phyloP scores from a whole-genome alignment of 2,888 invertebrate species.

The Steinernema hermaphroditum region DNA sequence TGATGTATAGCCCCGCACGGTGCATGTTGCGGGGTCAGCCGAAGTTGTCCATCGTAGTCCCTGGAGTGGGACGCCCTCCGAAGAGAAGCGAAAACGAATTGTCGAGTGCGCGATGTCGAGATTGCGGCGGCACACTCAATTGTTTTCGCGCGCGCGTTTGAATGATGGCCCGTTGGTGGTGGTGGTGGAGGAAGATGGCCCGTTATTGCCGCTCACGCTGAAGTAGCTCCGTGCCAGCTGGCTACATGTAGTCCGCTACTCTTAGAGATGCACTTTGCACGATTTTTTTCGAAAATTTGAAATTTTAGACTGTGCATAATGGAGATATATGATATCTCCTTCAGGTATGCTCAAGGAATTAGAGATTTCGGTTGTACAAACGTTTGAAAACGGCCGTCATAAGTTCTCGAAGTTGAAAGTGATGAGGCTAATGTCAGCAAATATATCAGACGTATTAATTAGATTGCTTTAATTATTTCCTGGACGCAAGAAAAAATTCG shows the following conservation, averaged over 20 bases:
- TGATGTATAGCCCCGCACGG: not conserved
- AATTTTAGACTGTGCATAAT: not conserved
- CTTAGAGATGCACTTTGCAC: not conserved
- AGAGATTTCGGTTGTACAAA: not conserved
- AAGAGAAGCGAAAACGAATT: not conserved
- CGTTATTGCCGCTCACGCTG: not conserved
- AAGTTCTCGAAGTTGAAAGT: not conserved
- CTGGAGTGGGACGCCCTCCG: conserved; percentile 9
- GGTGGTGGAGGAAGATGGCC: not conserved
- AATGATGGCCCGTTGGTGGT: conserved; percentile 4
- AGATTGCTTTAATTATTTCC: not conserved
- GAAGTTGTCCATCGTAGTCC: not conserved
- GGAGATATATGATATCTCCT: too few relatives aligned
- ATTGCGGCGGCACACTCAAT: not conserved
- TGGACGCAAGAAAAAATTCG: not conserved
- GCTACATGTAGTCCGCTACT: not conserved
- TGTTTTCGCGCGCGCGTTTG: conserved; percentile 21
- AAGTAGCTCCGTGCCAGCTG: conserved; percentile 11
- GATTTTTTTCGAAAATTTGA: not conserved
- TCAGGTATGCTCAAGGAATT: not conserved
- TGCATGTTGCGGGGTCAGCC: conserved; percentile 2
- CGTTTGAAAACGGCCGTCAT: not conserved
- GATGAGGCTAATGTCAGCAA: not conserved
- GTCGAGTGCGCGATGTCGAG: not conserved
- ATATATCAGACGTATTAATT: not conserved